phyloP scores from a whole-genome alignment of 2,888 invertebrate genomes.

The Drosophila meridionalis region DNA sequence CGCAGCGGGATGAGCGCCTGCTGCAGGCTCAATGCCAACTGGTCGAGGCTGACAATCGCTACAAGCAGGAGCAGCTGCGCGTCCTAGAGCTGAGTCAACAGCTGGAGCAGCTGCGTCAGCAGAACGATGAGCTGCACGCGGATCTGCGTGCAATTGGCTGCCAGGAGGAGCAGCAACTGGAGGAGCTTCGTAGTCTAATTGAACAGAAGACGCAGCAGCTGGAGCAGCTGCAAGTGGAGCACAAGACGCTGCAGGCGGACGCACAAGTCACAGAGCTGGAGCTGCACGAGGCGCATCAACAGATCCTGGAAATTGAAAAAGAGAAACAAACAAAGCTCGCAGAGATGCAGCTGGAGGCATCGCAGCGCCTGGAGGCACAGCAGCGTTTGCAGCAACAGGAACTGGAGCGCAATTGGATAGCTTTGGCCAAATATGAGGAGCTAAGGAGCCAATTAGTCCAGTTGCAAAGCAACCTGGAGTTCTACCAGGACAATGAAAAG shows the following conservation, averaged over 20 bases:
- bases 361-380: conserved; percentile 65
- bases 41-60: conserved; percentile 83
- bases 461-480: conserved; percentile 83
- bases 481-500: conserved; percentile 84
- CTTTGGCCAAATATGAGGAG: conserved; percentile 87
- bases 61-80: conserved; percentile 82
- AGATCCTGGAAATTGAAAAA: conserved; percentile 78
- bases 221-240: conserved; percentile 84
- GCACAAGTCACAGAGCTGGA: conserved; percentile 79
- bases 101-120: conserved; percentile 70
- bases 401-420: conserved; percentile 86
- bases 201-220: conserved; percentile 65
- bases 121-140: conserved; percentile 77
- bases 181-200: conserved; percentile 46
- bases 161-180: conserved; percentile 57
- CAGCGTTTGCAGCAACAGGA: conserved; percentile 85
- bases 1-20: conserved; percentile 85
- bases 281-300: conserved; percentile 71
- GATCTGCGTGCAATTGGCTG: conserved; percentile 74
- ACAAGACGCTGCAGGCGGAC: conserved; percentile 80
- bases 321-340: conserved; percentile 71
- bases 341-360: conserved; percentile 64
- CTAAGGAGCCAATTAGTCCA: conserved; percentile 85
- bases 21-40: conserved; percentile 82
- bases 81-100: conserved; percentile 76